Base-by-base conservation (phyloP, 2,797 vertebrate species). In the Macropodus opercularis region DNA sequence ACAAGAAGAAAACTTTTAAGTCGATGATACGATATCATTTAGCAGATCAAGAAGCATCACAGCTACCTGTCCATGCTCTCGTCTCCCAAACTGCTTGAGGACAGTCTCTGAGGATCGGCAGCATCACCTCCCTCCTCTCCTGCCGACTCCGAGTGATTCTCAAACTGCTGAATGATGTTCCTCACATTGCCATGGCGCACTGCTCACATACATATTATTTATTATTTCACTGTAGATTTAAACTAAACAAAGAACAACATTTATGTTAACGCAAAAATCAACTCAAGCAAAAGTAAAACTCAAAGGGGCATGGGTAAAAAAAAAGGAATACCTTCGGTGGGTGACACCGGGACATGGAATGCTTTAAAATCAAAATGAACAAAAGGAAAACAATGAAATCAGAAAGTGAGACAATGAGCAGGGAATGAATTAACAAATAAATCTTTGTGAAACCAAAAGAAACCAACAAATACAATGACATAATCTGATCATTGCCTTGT, bases 81-180 rank as follows among this genome's bases (percentile, higher is more conserved):
- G 14, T 96, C 95, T 0, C 94, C 95, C 59, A 96, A 93, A 90
- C 95, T 96, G 86, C 95, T 93, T 0, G 93, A 92, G 22, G 95
- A 96, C 3, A 96, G 89, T 0, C 92, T 90, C 59, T 94, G 95
- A 0, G 81, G 58, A 51, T 93, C 89, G 0, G 80, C 79, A 0
- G 72, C 69, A 3, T 95, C 94, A 0, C 75, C 90, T 19, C 83
- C 81, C 0, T 95, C 95, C 2, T 93, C 92, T 4, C 68, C 86
- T 0, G 69, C 17, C 1, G 65, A 42, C 32, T 90, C 89, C 0
- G 86, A 72, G 85, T 90, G 91, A 77, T 94, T 96, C 90, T 98
- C 96, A 84, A 98, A 98, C 87, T 97, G 96, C 89, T 96, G 95
- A 50, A 98, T 97, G 74, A 98, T 98, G 89, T 95, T 97, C 70